A percentile compares a stretch with the other conserved stretches of the same genome.
phyloP scores from a whole-genome alignment of 2,888 invertebrate genomes.

The Campoplex capitator region DNA sequence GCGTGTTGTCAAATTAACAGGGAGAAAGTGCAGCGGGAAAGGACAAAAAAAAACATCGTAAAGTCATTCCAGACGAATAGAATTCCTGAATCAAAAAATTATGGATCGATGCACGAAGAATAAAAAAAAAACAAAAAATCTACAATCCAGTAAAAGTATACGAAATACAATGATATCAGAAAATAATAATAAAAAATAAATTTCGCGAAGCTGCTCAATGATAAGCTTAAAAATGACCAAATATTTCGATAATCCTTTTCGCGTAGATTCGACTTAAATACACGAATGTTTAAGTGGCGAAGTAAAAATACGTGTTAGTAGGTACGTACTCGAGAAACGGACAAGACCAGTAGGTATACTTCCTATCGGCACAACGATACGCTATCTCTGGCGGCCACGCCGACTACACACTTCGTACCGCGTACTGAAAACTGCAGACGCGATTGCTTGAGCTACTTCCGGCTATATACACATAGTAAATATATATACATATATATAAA shows the following conservation, averaged over 20 bases:
- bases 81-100: too few relatives aligned
- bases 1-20: not conserved
- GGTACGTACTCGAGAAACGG: constrained; percentile 52
- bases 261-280: not conserved
- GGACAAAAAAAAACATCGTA: too few relatives aligned
- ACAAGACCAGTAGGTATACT: constrained; percentile 74
- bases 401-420: constrained; percentile 60
- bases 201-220: not conserved
- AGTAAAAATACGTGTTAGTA: constrained; percentile 34
- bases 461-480: constrained; percentile 33
- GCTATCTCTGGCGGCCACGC: constrained; percentile 74
- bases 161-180: too few relatives aligned
- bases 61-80: too few relatives aligned
- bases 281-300: constrained; percentile 2
- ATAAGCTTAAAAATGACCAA: not conserved
- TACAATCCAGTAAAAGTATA: not conserved
- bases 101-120: too few relatives aligned
- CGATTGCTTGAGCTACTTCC: constrained; percentile 61
- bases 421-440: constrained; percentile 38
- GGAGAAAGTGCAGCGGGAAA: not conserved
- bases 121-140: not conserved
- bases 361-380: constrained; percentile 78
- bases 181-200: not conserved
- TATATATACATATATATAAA: not conserved
- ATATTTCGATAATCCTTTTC: constrained; percentile 11